These are phyloP conservation scores for Leptopilina clavipes DNA, from an alignment of 1,140 invertebrate genomes.

Conservation along the genomic window DNA sequence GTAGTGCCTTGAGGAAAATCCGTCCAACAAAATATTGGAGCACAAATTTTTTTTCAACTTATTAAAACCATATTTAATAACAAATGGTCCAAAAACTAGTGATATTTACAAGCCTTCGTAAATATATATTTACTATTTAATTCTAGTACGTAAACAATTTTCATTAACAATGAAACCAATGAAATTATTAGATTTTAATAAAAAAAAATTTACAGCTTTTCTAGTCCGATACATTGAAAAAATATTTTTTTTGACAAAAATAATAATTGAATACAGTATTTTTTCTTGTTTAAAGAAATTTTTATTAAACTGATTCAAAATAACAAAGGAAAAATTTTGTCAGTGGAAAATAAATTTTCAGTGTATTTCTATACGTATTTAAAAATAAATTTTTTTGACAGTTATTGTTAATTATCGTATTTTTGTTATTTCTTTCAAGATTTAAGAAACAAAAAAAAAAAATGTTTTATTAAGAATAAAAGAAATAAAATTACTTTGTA, in stretches of 20 bases:
- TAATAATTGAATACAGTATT: too few relatives aligned
- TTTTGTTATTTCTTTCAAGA: neutral
- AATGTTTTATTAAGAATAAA: too few relatives aligned
- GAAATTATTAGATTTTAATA: neutral
- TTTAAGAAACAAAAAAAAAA: too few relatives aligned
- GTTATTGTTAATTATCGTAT: conserved; percentile 8
- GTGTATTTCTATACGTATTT: too few relatives aligned
- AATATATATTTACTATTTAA: neutral
- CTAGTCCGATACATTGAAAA: neutral
- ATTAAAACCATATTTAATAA: conserved; percentile 37
- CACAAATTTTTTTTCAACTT: conserved; percentile 46
- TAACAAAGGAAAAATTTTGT: too few relatives aligned
- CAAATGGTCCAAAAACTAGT: conserved; percentile 17
- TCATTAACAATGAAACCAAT: neutral
- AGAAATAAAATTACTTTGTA: too few relatives aligned
- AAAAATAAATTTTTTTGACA: too few relatives aligned
- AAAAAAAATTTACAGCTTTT: neutral
- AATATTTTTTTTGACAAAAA: too few relatives aligned
- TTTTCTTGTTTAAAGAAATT: too few relatives aligned
- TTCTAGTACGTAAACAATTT: conserved; percentile 1
- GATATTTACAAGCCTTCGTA: conserved; percentile 17
- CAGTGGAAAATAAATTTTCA: too few relatives aligned
- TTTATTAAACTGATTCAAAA: too few relatives aligned
- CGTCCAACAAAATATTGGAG: neutral
- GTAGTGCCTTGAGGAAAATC: conserved; percentile 6